These are phyloP conservation scores for Cebidichthys violaceus DNA, from an alignment of 2,113 vertebrate species.

Conservation along the genomic window DNA sequence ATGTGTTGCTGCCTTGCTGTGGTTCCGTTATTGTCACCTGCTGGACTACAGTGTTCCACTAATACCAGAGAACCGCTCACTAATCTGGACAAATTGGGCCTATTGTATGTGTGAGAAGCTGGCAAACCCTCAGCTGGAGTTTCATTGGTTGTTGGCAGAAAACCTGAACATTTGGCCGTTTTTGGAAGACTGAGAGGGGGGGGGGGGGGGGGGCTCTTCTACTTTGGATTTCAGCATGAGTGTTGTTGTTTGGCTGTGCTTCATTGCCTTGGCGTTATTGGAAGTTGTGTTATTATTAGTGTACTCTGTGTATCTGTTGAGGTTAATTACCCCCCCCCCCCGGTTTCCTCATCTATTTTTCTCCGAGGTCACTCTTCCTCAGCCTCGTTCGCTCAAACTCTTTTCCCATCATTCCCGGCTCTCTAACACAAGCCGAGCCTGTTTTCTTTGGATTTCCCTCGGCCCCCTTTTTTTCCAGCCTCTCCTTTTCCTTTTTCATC, in stretches of 20 bases:
- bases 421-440: constrained; percentile 12
- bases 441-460: constrained; percentile 66
- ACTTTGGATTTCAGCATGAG: neutral
- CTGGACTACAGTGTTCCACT: neutral
- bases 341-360: neutral
- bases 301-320: neutral
- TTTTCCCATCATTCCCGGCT: constrained; percentile 39
- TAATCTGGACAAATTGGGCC: constrained; percentile 27
- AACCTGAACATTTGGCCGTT: neutral
- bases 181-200: neutral
- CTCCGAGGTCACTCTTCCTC: neutral
- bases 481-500: constrained; percentile 47
- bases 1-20: neutral
- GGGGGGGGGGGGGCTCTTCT: too few species aligned
- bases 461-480: constrained; percentile 15
- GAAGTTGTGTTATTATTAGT: neutral
- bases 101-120: neutral
- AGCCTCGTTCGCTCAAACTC: neutral
- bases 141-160: constrained; percentile 12
- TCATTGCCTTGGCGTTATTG: neutral
- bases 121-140: neutral
- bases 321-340: constrained; percentile 17
- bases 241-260: neutral
- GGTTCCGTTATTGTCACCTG: constrained; percentile 36
- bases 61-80: constrained; percentile 25